A percentile compares a stretch with the other conserved stretches of the same genome.
Evolutionary conservation across 1,140 invertebrate genomes (phyloP).

Genomic region (Drosophila sulfurigaster): DNA sequence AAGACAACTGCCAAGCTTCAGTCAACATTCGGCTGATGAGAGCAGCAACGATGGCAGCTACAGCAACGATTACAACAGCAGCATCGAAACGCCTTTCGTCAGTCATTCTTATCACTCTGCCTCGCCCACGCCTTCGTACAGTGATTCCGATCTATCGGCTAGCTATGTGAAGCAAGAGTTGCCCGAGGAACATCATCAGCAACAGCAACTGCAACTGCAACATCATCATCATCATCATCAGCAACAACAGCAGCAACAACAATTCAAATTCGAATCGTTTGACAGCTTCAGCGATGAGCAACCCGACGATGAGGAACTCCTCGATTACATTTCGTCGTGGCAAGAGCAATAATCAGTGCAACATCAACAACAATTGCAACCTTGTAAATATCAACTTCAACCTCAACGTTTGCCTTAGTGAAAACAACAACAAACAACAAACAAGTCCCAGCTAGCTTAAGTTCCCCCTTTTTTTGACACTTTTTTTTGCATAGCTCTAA

Average conservation of each 20-base stretch:
- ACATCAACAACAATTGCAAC: constrained; percentile 22
- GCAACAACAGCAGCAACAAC: constrained; percentile 63
- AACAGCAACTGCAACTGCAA: constrained; percentile 67
- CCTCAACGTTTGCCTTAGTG: constrained; percentile 66
- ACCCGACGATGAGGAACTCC: constrained; percentile 95
- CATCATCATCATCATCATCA: constrained; percentile 45
- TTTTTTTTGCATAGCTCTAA: constrained; percentile 59
- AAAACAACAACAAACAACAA: constrained; percentile 46
- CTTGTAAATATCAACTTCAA: constrained; percentile 62
- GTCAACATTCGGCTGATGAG: constrained; percentile 59
- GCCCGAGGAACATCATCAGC: constrained; percentile 74
- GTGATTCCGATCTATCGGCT: constrained; percentile 85
- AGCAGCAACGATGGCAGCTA: constrained; percentile 76
- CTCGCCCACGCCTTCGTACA: constrained; percentile 92
- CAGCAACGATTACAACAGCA: constrained; percentile 49
- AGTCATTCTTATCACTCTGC: constrained; percentile 86
- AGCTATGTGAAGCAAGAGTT: constrained; percentile 73
- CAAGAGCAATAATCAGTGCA: constrained; percentile 87
- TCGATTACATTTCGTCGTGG: constrained; percentile 96
- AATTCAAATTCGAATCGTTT: constrained; percentile 88
- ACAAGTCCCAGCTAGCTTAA: constrained; percentile 58
- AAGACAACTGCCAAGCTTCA: background rate
- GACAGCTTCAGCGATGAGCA: constrained; percentile 93
- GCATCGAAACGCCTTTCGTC: constrained; percentile 72
- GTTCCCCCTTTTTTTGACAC: constrained; percentile 12